Evolutionary conservation across 2,797 vertebrate genomes (phyloP).

Genomic region (Eulemur albifrons): DNA sequence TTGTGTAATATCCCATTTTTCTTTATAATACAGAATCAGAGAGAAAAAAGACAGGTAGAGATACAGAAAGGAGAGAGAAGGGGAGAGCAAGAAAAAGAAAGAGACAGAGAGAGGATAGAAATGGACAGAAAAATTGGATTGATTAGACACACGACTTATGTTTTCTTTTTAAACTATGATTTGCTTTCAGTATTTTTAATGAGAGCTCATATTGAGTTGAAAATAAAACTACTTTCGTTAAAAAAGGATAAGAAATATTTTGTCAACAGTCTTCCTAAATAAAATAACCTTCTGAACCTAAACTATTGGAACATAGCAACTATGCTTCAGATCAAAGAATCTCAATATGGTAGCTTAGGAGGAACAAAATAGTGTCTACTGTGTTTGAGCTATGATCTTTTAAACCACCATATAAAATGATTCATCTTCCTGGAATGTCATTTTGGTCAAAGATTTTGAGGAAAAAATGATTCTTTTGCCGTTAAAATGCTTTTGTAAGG

Average conservation of each 20-base stretch:
- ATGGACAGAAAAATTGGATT: neutral
- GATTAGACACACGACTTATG: neutral
- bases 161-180: neutral
- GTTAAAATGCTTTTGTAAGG: neutral
- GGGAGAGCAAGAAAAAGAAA: neutral
- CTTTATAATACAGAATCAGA: neutral
- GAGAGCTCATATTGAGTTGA: neutral
- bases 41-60: neutral
- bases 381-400: neutral
- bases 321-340: neutral
- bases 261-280: neutral
- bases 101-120: neutral
- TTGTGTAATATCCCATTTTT: neutral
- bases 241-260: neutral
- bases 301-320: neutral
- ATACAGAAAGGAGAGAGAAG: neutral
- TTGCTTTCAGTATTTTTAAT: neutral
- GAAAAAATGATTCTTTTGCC: neutral
- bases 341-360: neutral
- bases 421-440: neutral
- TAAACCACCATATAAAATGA: neutral
- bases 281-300: neutral
- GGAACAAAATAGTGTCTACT: neutral
- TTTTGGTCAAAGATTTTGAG: neutral
- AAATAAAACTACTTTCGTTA: neutral